Conservation (phyloP, 2,797 vertebrate species). For the Malurus leucopterus region DNA sequence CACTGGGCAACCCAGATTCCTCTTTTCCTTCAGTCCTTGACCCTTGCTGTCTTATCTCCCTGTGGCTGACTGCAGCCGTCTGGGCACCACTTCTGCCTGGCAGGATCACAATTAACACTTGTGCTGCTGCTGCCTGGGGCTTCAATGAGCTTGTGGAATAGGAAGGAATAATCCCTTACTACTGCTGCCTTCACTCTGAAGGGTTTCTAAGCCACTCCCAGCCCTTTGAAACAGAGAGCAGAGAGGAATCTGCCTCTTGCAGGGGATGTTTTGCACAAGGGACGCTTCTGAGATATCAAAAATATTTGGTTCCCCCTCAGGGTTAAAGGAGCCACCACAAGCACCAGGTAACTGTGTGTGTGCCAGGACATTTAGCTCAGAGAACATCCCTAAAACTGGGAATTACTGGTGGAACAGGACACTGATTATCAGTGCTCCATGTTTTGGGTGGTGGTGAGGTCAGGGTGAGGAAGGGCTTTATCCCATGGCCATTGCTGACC, state of each 20-base stretch:
- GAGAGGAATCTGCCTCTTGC: background rate
- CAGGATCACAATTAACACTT: background rate
- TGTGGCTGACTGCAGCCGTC: background rate
- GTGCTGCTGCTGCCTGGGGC: background rate
- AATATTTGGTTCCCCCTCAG: background rate
- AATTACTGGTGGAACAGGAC: background rate
- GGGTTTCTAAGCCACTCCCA: background rate
- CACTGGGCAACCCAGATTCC: background rate
- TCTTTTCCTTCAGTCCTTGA: conserved; percentile 6
- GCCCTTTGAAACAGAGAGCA: background rate
- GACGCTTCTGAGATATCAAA: fast-evolving
- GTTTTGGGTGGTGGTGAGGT: background rate
- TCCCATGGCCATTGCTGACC: fast-evolving
- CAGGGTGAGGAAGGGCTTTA: background rate
- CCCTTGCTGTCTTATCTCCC: conserved; percentile 14
- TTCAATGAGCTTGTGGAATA: background rate
- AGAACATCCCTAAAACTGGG: background rate
- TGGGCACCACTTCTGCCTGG: background rate
- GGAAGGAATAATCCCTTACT: background rate
- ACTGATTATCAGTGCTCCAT: fast-evolving
- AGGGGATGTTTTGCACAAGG: background rate
- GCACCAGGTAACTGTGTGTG: background rate
- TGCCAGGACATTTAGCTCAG: background rate
- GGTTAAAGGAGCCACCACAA: background rate
- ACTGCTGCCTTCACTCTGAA: background rate